Percentiles rank a stretch among this genome's conserved stretches.
These are phyloP conservation scores for Artibeus lituratus DNA, from an alignment of 2,797 vertebrate genomes.

Conservation along the genomic window DNA sequence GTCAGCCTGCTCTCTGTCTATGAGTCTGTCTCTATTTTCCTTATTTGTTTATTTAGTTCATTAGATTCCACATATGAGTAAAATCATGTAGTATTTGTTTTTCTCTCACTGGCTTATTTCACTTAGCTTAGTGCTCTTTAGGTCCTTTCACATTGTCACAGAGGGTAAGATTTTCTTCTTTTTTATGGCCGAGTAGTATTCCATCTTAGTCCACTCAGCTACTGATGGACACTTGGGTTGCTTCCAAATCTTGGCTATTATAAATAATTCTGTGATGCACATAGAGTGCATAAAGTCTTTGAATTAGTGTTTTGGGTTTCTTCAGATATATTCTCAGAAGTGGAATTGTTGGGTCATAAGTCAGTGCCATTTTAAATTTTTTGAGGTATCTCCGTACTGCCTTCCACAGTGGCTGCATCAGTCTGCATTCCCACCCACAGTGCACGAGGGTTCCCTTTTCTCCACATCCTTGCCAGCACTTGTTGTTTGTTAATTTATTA, in stretches of 20 bases:
- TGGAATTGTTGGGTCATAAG: neutral
- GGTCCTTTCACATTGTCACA: neutral
- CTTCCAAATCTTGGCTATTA: neutral
- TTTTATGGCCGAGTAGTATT: neutral
- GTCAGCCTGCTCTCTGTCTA: neutral
- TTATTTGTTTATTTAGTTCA: neutral
- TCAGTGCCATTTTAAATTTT: neutral
- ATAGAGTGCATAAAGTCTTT: neutral
- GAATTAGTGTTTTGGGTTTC: neutral
- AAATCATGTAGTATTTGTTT: neutral
- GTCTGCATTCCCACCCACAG: neutral
- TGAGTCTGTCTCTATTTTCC: neutral
- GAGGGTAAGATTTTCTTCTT: neutral
- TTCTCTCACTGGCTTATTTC: neutral
- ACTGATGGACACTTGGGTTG: neutral
- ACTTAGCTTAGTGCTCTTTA: neutral
- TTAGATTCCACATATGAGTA: neutral
- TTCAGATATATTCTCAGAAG: neutral
- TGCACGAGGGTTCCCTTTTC: neutral
- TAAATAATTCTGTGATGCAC: neutral
- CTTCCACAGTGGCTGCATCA: neutral
- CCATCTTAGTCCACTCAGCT: neutral
- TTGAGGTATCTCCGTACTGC: neutral
- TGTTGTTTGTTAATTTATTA: neutral
- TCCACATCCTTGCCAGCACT: neutral